Evolutionary conservation across 2,113 vertebrate genomes (phyloP).

Genomic region (Callipepla californica): DNA sequence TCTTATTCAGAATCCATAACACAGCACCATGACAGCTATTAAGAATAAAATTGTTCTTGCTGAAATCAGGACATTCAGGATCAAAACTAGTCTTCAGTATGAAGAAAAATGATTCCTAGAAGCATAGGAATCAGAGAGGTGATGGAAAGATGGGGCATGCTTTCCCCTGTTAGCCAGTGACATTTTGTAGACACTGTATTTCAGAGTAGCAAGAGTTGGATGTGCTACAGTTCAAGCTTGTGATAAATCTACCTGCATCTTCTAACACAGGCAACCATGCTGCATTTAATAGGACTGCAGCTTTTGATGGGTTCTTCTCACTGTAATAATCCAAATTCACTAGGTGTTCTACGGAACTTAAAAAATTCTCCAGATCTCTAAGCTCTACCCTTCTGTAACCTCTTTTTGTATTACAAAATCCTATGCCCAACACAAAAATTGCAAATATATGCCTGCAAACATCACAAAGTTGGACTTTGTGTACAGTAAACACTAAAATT

Average conservation of each 20-base stretch:
- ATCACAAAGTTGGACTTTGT: background rate
- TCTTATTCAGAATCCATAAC: no score
- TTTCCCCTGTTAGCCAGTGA: background rate
- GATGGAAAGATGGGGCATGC: background rate
- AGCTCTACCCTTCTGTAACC: background rate
- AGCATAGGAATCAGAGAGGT: background rate
- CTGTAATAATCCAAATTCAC: background rate
- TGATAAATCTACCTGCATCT: background rate
- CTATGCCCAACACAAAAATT: background rate
- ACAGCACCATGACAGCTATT: no score
- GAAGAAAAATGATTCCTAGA: background rate
- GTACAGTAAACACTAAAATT: background rate
- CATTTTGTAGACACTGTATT: background rate
- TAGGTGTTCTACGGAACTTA: background rate
- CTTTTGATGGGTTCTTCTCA: background rate
- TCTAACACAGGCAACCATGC: background rate
- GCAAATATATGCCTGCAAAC: background rate
- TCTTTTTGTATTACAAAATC: background rate
- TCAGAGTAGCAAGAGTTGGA: background rate
- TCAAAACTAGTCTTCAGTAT: background rate
- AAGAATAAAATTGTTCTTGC: no score
- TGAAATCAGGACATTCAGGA: background rate
- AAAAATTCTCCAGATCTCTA: background rate
- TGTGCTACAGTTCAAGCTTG: background rate
- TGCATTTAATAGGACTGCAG: background rate